These are phyloP conservation scores for Archivesica marissinica DNA, from an alignment of 1,140 invertebrate genomes.

Conservation along the genomic window DNA sequence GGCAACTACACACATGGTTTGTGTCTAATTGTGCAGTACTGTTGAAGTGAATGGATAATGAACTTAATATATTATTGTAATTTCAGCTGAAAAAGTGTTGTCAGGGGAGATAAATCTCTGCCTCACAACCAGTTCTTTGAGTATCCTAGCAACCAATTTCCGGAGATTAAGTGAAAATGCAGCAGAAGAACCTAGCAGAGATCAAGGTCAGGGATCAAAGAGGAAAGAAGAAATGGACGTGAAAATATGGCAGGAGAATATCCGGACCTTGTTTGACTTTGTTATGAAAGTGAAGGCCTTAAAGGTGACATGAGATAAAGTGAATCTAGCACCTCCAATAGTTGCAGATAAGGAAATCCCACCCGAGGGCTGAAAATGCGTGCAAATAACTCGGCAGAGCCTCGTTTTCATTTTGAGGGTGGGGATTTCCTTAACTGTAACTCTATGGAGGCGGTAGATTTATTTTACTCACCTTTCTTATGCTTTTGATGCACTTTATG, in stretches of 20 bases:
- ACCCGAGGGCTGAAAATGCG: too few species aligned
- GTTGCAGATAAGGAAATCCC: too few species aligned
- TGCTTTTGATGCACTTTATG: too few species aligned
- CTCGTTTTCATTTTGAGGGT: too few species aligned
- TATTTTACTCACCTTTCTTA: too few species aligned
- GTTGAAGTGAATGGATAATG: neutral
- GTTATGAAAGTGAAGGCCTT: slow-evolving; percentile 49
- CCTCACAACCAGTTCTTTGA: slow-evolving; percentile 53
- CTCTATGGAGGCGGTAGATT: too few species aligned
- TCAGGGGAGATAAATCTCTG: slow-evolving; percentile 56
- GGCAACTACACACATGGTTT: neutral
- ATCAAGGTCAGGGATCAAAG: neutral
- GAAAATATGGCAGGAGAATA: slow-evolving; percentile 41
- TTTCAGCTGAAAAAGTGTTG: slow-evolving; percentile 49
- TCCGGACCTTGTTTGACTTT: slow-evolving; percentile 32
- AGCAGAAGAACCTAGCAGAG: neutral
- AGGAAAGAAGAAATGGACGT: neutral
- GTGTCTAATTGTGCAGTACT: neutral
- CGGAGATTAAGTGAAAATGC: slow-evolving; percentile 31
- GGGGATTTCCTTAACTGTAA: too few species aligned
- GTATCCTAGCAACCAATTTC: slow-evolving; percentile 30
- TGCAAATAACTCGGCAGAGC: too few species aligned
- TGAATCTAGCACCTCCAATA: too few species aligned
- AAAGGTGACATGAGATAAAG: slow-evolving; percentile 47
- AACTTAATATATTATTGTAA: neutral